Percentiles rank a stretch among this genome's conserved stretches.
phyloP scores from a whole-genome alignment of 2,888 invertebrate species.

The Nomada hirtipes region DNA sequence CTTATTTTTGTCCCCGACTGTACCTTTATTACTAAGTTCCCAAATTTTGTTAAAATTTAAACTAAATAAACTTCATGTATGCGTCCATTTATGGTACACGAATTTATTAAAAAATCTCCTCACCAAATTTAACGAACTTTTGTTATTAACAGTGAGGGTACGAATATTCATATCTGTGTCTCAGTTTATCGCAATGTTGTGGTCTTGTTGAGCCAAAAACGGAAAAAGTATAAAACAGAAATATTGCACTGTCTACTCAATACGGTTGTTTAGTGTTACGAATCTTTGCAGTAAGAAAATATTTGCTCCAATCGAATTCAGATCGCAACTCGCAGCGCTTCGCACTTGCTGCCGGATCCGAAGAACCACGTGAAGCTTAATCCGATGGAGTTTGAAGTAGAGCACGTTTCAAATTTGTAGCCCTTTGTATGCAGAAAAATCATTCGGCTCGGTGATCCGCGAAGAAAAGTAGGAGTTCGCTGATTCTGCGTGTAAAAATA shows the following conservation, averaged over 20 bases:
- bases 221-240: not conserved
- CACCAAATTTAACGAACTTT: too few species aligned
- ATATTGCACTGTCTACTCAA: not conserved
- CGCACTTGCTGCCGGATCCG: not conserved
- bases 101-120: too few species aligned
- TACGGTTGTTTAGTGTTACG: not conserved
- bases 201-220: too few species aligned
- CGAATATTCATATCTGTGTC: too few species aligned
- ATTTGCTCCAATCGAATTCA: not conserved
- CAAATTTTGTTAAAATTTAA: too few species aligned
- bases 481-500: constrained; percentile 47
- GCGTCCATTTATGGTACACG: too few species aligned
- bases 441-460: constrained; percentile 41
- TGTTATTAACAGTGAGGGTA: too few species aligned
- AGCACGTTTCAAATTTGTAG: constrained; percentile 31
- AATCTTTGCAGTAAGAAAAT: not conserved
- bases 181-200: too few species aligned
- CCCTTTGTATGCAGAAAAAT: constrained; percentile 22
- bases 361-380: constrained; percentile 1
- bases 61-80: too few species aligned
- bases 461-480: constrained; percentile 18
- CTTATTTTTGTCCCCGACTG: too few species aligned
- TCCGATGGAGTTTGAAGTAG: constrained; percentile 16
- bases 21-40: too few species aligned
- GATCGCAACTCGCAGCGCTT: not conserved